Base-by-base conservation (phyloP, 1,140 invertebrate species). In the Zaprionus ornatus region DNA sequence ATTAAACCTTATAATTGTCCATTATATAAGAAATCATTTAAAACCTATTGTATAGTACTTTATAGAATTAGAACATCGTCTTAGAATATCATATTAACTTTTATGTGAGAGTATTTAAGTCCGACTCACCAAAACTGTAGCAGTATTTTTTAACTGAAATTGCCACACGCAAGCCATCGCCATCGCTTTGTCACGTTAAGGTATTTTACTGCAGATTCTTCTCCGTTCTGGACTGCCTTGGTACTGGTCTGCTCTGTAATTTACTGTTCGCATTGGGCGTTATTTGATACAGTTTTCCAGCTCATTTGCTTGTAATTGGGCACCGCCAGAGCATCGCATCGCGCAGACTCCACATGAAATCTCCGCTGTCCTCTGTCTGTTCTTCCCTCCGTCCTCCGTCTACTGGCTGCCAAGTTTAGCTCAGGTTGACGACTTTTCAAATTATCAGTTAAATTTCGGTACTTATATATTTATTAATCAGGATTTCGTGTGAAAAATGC, bases 271-370 rank as follows among this genome's bases (percentile, higher is more conserved):
- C 71, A 90, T 91, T 91, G 73, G 15, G 77, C 80, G 87, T 90
- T 83, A 90, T 90, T 90, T 91, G 87, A 90, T 90, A 90, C 88
- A 90, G 82, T 90, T 90, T 90, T 90, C 87, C 87, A 90, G 87
- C 87, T 90, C 87, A 90, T 90, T 90, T 90, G 80, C 82, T 87
- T 91, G 87, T 91, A 91, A 90, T 90, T 90, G 87, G 87, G 87
- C 87, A 90, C 87, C 87, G 91, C 80, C 60, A 55, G 65, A 74
- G 74, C 56, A 74, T 75, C 63, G 77, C 74, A 64, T 70, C 60
- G 80, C 66, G 57, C 79, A 78, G 79, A 67, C 74, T 88, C 82
- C 75, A 62, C 79, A 76, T 72, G 80, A 65, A 80, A 80, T 84
- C 61, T 65, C 19, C 17, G 61, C n/a, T 13, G 57, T 45, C 40